These are phyloP conservation scores for Eulithis testata DNA, from an alignment of 2,888 invertebrate species.

Conservation along the genomic window DNA sequence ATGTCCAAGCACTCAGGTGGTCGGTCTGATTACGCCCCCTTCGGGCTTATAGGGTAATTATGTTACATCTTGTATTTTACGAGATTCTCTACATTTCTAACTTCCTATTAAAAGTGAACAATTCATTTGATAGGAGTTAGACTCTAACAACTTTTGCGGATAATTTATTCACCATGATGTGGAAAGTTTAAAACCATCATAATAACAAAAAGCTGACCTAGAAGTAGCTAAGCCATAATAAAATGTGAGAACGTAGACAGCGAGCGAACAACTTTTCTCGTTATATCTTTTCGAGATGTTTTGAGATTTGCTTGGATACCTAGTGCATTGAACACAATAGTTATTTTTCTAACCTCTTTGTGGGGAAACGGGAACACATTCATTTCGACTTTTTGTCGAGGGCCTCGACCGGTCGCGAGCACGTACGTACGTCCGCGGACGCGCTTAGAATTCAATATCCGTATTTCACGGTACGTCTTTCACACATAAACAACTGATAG, in stretches of 20 bases:
- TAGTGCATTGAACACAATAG: constrained; percentile 73
- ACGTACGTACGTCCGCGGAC: constrained; percentile 72
- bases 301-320: constrained; percentile 67
- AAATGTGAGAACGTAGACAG: constrained; percentile 49
- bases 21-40: too few species aligned
- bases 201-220: too few species aligned
- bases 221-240: constrained; percentile 45
- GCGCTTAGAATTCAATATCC: constrained; percentile 78
- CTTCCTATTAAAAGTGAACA: too few species aligned
- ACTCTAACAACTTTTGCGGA: too few species aligned
- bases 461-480: constrained; percentile 67
- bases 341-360: constrained; percentile 65
- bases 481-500: constrained; percentile 63
- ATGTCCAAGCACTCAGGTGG: too few species aligned
- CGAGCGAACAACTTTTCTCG: constrained; percentile 69
- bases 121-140: too few species aligned
- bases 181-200: too few species aligned
- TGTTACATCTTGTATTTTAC: too few species aligned
- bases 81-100: too few species aligned
- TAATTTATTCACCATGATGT: too few species aligned
- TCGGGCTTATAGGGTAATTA: too few species aligned
- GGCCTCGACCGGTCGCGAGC: constrained; percentile 56
- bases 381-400: constrained; percentile 70
- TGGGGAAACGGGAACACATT: constrained; percentile 62
- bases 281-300: constrained; percentile 71